Evolutionary conservation across 2,888 invertebrate species (phyloP).

Genomic region (Drosophila glabriapex): DNA sequence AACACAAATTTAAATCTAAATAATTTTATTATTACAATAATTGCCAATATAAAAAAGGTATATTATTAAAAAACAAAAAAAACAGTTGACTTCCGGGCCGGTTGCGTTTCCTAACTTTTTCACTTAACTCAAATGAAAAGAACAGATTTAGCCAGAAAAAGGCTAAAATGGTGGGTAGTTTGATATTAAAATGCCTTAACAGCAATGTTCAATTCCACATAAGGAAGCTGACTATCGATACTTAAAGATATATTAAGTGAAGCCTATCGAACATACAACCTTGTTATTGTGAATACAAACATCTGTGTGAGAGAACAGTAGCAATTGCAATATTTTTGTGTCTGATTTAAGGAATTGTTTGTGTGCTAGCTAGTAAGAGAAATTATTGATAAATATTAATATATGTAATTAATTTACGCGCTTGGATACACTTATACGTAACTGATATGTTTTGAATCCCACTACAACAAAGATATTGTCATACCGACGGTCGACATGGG

Average conservation of each 20-base stretch:
- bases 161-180: not conserved
- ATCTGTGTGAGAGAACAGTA: constrained; percentile 41
- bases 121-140: not conserved
- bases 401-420: not conserved
- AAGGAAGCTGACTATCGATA: constrained; percentile 31
- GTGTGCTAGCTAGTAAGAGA: constrained; percentile 4
- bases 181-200: not conserved
- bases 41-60: too few relatives aligned
- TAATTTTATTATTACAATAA: too few relatives aligned
- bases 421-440: not conserved
- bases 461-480: constrained; percentile 10
- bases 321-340: constrained; percentile 27
- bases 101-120: not conserved
- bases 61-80: not conserved
- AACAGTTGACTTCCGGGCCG: not conserved
- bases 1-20: too few relatives aligned
- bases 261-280: constrained; percentile 41
- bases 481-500: constrained; percentile 87
- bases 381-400: not conserved
- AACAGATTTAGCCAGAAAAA: not conserved
- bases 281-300: constrained; percentile 37
- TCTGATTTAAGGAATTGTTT: constrained; percentile 11
- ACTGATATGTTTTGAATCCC: not conserved
- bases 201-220: not conserved
- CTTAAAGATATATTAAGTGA: not conserved